A percentile compares a stretch with the other conserved stretches of the same genome.
Conservation (phyloP, 2,888 invertebrate species). For the Candidula unifasciata region DNA sequence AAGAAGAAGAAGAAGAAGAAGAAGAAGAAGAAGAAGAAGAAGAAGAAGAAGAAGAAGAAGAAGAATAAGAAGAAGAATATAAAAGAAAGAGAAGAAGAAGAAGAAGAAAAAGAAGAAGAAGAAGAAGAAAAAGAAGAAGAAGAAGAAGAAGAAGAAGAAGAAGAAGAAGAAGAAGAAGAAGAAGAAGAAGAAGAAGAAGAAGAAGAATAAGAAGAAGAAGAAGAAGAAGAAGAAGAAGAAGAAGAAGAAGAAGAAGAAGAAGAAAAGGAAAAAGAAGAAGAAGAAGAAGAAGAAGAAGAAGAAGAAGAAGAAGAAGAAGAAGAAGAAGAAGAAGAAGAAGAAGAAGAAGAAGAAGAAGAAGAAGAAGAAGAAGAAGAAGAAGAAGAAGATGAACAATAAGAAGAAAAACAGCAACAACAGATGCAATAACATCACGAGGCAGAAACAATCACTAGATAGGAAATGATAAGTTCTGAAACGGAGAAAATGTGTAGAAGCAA, state of each 20-base stretch:
- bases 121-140: too few relatives aligned
- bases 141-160: not conserved
- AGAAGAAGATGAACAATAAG: not conserved
- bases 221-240: not conserved
- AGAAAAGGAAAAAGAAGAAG: not conserved
- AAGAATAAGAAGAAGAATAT: too few relatives aligned
- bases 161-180: not conserved
- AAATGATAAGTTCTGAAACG: not conserved
- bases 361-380: not conserved
- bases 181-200: not conserved
- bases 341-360: not conserved
- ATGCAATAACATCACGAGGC: not conserved
- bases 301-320: not conserved
- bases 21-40: not conserved
- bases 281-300: not conserved
- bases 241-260: not conserved
- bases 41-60: not conserved
- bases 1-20: slow-evolving; percentile 33
- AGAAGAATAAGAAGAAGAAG: too few relatives aligned
- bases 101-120: not conserved
- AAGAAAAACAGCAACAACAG: not conserved
- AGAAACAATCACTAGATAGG: not conserved
- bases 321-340: not conserved
- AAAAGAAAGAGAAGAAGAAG: not conserved
- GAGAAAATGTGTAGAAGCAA: not conserved